These are phyloP conservation scores for Trichogramma dendrolimi DNA, from an alignment of 2,888 invertebrate species.

Conservation along the genomic window DNA sequence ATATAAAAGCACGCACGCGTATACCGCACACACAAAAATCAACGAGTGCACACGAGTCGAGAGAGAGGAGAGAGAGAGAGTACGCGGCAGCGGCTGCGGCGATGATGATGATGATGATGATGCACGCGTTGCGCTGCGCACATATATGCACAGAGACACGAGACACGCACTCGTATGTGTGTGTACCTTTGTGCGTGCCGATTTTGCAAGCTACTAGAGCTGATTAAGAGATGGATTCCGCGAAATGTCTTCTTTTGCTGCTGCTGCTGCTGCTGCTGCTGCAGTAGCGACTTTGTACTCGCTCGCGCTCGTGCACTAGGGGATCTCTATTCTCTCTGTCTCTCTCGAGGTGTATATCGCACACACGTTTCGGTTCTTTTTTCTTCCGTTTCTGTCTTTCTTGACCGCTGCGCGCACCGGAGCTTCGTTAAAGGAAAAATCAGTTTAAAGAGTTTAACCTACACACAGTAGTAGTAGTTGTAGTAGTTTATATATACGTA, in stretches of 20 bases:
- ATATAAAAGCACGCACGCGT: no score
- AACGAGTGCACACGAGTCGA: no score
- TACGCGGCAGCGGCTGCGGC: no score
- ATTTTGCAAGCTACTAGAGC: constrained; percentile 10
- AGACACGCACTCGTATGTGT: no score
- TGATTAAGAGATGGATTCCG: constrained; percentile 25
- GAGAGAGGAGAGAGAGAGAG: no score
- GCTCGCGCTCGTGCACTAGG: neutral
- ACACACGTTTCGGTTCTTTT: neutral
- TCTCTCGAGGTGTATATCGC: neutral
- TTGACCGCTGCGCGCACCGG: constrained; percentile 1
- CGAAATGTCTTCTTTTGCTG: constrained; percentile 13
- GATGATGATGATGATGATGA: no score
- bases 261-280: neutral
- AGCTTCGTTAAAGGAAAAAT: constrained; percentile 26
- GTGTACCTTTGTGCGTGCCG: neutral
- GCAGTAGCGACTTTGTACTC: neutral
- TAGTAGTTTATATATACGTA: no score
- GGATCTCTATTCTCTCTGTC: neutral
- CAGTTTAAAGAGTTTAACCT: neutral
- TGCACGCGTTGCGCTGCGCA: no score
- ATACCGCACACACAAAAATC: no score
- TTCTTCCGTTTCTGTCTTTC: neutral
- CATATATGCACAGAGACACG: no score
- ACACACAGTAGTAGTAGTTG: neutral